These are phyloP conservation scores for Corythoichthys haematopterus DNA, from an alignment of 2,113 vertebrate genomes.

Conservation along the genomic window DNA sequence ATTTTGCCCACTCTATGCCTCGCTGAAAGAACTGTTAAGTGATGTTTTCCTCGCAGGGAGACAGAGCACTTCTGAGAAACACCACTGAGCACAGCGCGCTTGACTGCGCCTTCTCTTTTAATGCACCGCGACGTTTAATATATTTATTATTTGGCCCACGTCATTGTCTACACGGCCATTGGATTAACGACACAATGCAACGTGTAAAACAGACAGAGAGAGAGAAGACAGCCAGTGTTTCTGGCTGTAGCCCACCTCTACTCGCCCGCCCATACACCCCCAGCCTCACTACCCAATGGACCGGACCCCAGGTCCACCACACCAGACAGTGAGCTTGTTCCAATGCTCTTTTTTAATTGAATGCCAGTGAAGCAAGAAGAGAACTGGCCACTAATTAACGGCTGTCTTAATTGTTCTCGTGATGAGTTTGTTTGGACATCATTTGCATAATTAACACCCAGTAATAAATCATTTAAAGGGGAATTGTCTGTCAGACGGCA, in stretches of 20 bases:
- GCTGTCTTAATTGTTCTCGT: conserved; percentile 99
- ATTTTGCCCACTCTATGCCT: conserved; percentile 48
- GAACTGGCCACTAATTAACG: conserved; percentile 92
- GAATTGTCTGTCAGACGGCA: conserved; percentile 97
- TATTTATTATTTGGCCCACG: conserved; percentile 52
- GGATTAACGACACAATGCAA: conserved; percentile 53
- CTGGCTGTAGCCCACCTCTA: conserved; percentile 44
- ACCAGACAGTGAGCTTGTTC: conserved; percentile 64
- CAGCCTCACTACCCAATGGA: conserved; percentile 46
- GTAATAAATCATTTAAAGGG: conserved; percentile 99
- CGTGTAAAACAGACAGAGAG: conserved; percentile 47
- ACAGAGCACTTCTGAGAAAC: conserved; percentile 40
- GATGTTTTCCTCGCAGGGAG: conserved; percentile 45
- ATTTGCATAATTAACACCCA: conserved; percentile 99
- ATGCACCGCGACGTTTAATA: conserved; percentile 54
- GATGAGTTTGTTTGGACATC: conserved; percentile 99
- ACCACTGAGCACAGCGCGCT: conserved; percentile 49
- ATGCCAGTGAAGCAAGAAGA: conserved; percentile 99
- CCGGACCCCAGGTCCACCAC: conserved; percentile 42
- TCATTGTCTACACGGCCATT: conserved; percentile 45
- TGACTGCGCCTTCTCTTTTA: conserved; percentile 46
- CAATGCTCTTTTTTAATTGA: conserved; percentile 85
- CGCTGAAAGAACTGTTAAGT: conserved; percentile 52
- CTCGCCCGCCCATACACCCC: conserved; percentile 55
- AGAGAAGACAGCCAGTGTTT: conserved; percentile 33